Percentiles rank a stretch among this genome's conserved stretches.
These are phyloP conservation scores for Merops nubicus DNA, from an alignment of 2,113 vertebrate species.

Conservation along the genomic window DNA sequence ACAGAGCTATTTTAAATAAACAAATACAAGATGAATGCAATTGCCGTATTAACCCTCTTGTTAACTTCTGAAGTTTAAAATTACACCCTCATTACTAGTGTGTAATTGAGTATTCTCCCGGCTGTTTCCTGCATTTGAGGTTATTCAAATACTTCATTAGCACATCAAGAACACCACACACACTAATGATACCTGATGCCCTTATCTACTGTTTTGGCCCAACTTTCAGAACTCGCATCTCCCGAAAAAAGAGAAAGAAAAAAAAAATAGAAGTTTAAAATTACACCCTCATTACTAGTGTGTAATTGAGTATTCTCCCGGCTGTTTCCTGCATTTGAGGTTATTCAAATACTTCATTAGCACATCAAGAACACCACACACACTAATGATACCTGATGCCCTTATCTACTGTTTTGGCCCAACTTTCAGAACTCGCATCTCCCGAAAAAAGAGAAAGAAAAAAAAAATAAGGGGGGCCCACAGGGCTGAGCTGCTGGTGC, in stretches of 20 bases:
- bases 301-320: slow-evolving; percentile 51
- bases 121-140: slow-evolving; percentile 60
- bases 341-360: slow-evolving; percentile 61
- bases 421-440: background rate
- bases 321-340: slow-evolving; percentile 60
- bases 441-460: background rate
- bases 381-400: slow-evolving; percentile 23
- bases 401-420: slow-evolving; percentile 30
- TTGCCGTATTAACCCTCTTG: slow-evolving; percentile 55
- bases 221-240: background rate
- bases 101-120: slow-evolving; percentile 51
- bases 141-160: slow-evolving; percentile 61
- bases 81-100: slow-evolving; percentile 47
- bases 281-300: slow-evolving; percentile 47
- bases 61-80: slow-evolving; percentile 67
- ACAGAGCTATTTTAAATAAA: slow-evolving; percentile 54
- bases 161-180: slow-evolving; percentile 21
- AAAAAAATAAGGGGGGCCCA: background rate
- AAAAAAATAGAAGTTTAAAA: slow-evolving; percentile 59
- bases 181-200: slow-evolving; percentile 23
- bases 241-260: background rate
- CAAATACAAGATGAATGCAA: slow-evolving; percentile 64
- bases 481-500: fast-evolving
- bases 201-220: slow-evolving; percentile 30
- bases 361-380: slow-evolving; percentile 21